These are phyloP conservation scores for Drosophila ogumai DNA, from an alignment of 1,140 invertebrate genomes.

Conservation along the genomic window DNA sequence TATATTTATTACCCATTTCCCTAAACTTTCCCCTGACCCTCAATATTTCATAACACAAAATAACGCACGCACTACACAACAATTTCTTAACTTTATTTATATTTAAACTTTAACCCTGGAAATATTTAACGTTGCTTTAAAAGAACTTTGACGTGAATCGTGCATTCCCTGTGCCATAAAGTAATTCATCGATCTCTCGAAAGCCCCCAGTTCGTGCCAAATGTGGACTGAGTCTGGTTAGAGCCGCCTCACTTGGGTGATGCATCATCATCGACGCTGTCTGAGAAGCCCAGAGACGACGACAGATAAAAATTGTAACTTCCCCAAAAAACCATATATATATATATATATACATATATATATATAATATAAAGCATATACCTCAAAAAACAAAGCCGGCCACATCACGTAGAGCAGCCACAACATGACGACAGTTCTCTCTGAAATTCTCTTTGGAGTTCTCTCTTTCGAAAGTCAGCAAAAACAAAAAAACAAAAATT, in stretches of 20 bases:
- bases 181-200: slow-evolving; percentile 27
- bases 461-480: slow-evolving; percentile 10
- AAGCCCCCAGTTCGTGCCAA: slow-evolving; percentile 60
- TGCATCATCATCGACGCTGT: slow-evolving; percentile 49
- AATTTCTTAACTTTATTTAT: slow-evolving; percentile 3
- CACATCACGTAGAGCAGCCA: slow-evolving; percentile 66
- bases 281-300: slow-evolving; percentile 32
- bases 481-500: slow-evolving; percentile 1
- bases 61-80: neutral
- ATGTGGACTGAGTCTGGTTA: slow-evolving; percentile 44
- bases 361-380: slow-evolving; percentile 25
- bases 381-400: slow-evolving; percentile 30
- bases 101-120: slow-evolving; percentile 21
- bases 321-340: slow-evolving; percentile 21
- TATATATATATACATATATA: slow-evolving; percentile 24
- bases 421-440: slow-evolving; percentile 18
- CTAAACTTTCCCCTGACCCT: neutral
- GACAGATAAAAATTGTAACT: slow-evolving; percentile 41
- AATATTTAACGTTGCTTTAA: neutral
- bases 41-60: neutral
- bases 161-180: slow-evolving; percentile 22
- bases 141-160: slow-evolving; percentile 14
- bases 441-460: slow-evolving; percentile 4
- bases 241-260: slow-evolving; percentile 48
- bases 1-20: neutral